Evolutionary conservation across 2,888 invertebrate species (phyloP), one percentile per base, ranked within the genome.

Genomic region (Agapetus fuscipes): DNA sequence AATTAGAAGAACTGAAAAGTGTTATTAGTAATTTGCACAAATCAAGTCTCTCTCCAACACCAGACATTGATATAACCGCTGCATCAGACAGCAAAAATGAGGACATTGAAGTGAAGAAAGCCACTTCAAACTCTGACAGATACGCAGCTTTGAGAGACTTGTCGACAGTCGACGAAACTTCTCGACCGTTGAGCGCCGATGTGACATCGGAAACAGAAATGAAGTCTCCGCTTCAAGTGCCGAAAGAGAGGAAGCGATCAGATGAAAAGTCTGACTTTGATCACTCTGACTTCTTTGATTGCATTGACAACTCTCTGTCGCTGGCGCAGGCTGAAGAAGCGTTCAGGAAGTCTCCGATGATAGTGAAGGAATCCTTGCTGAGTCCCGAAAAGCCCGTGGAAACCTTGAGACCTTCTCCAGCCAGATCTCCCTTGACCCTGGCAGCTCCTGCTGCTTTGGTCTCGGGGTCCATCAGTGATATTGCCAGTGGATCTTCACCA

Each of bases 111-210:
- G 34, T 35, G 2, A 71, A 71, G 40, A 62, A 61, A 50, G 62
- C 65, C 9, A 58, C 62, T 13, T 64, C 68, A 1, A 64, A 64
- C 37, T 64, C 68, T n/a, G 87, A 87, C 59, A 77, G 79, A 52
- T 89, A 89, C 56, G 88, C 88, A 1, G 88, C 88, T 0, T 59
- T 89, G 34, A 67, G 88, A 1, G 87, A 87, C 54, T 78, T 81
- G 9, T 83, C 83, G 25, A 65, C 76, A 38, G 79, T 76, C 0
- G 78, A 80, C 53, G 64, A 50, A 52, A 68, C 64, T 45, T 65
- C 64, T 31, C 66, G 56, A 51, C 57, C 50, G 41, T 49, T 46
- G 25, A 48, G 48, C 13, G 46, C 45, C 15, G 46, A 65, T 52
- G 54, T 65, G 0, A 63, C 63, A 16, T 76, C 76, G 6, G 76